Base-by-base conservation (phyloP, 2,888 invertebrate genomes). In the Axea sp. region DNA sequence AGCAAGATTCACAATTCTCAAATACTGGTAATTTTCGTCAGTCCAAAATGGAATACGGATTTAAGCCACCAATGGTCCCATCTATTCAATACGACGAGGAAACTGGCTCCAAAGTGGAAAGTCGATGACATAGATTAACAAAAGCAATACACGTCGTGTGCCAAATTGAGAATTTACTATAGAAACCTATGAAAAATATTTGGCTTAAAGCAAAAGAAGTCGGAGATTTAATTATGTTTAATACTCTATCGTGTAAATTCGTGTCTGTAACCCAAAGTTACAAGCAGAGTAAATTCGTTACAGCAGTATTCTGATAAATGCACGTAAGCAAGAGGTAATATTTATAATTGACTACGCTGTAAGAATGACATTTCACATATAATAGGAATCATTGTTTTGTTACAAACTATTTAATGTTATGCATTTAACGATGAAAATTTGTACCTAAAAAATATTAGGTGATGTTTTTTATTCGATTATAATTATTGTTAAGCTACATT, bases 51-150 rank as follows among this genome's bases (percentile, higher is more conserved):
- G 95, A 95, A 77, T 95, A 95, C 78, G 93, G 95, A 0, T 95
- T 95, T 78, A 94, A 93, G 80, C 95, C 95, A 0, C 95, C 95
- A 0, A 85, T 95, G 78, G 90, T 94, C 71, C 95, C 95, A 0
- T 95, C 95, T 0, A 89, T 93, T 2, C 94, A 95, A 84, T 92
- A 95, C 5, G 94, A 94, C 81, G 92, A 94, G 74, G 91, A 93
- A 43, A 85, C 86, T 0, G 86, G 84, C 1, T 80, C 83, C 5
- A 85, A 85, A 78, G 84, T 87, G 2, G 84, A 86, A 47, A 76
- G 74, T 30, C 77, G 76, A 80, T 60, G 64, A 75, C 45, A 51
- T 28, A 17, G 9, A 49, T 45, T 26, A 35, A 39, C 31, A 30
- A 41, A 24, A 64, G 35, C 24, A 9, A 39, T 7, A 57, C 14